Base-by-base conservation (phyloP, 2,888 invertebrate genomes). In the Drosophila pseudotalamancana region DNA sequence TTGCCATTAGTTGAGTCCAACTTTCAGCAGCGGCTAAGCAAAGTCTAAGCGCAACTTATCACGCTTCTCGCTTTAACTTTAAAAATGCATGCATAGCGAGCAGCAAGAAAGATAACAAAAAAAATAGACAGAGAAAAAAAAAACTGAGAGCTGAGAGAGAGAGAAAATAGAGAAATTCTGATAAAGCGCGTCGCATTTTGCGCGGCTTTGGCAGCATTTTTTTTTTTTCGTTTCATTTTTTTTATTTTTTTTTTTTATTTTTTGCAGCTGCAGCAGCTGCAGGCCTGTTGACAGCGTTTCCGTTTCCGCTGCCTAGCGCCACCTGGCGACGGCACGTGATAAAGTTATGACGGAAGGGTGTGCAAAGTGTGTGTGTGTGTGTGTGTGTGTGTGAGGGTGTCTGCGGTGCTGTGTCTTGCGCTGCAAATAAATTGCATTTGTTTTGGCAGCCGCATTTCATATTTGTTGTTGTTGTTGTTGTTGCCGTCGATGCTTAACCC, bases 381-480 rank as follows among this genome's bases (percentile, higher is more conserved):
- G 16, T 12, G 1, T 12, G 46, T 11, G 19, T 11, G 23, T 0
- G 25, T 5, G 14, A 6, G 46, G 2, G n/a, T 6, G 46, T 3
- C 6, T 9, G 9, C 6, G 29, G 9, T 6, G 14, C 19, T 11
- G 40, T 40, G 46, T 69, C 61, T 69, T 59, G 53, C 46, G 43
- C 37, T 53, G 55, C 62, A 71, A 62, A 73, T 63, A 74, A 73
- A 74, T 73, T 74, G 74, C 74, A 74, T 74, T 74, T 73, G 73
- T 73, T 73, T 74, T 63, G 72, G 50, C 39, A 43, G 61, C 45
- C 51, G 48, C 68, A 40, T 63, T 50, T 67, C 67, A 50, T 23
- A 45, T 48, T 48, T 29, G 12, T 39, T 6, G 8, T 45, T 35
- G 50, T 16, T 45, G 31, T 6, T 43, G 29, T n/a, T 61, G 35